These are phyloP conservation scores for Brenthis ino DNA, from an alignment of 2,888 invertebrate genomes.

Conservation along the genomic window DNA sequence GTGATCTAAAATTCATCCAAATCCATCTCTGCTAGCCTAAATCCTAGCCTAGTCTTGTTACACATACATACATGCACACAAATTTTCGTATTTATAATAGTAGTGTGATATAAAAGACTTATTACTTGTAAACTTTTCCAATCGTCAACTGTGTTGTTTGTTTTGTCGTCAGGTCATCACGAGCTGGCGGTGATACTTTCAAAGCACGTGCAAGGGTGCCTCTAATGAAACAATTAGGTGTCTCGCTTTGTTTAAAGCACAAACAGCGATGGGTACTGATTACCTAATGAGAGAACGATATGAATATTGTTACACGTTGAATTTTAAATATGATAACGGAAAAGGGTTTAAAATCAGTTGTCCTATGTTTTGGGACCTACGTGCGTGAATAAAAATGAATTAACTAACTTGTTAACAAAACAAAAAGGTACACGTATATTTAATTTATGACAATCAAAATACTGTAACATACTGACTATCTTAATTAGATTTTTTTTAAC, in stretches of 20 bases:
- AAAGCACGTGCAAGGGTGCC: slow-evolving; percentile 46
- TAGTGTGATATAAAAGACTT: not conserved
- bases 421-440: too few species aligned
- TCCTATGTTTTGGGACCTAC: too few species aligned
- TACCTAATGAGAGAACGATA: slow-evolving; percentile 33
- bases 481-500: too few species aligned
- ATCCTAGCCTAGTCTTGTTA: too few species aligned
- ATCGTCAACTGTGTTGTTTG: slow-evolving; percentile 12
- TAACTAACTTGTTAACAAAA: too few species aligned
- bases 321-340: not conserved
- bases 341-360: not conserved
- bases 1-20: too few species aligned
- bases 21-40: too few species aligned
- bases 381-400: too few species aligned
- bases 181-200: slow-evolving; percentile 42
- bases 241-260: slow-evolving; percentile 40
- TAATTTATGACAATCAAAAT: too few species aligned
- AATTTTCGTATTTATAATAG: not conserved
- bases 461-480: too few species aligned
- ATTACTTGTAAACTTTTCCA: slow-evolving; percentile 3
- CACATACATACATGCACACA: too few species aligned
- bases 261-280: slow-evolving; percentile 31
- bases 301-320: slow-evolving; percentile 15
- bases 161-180: slow-evolving; percentile 40
- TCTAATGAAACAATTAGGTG: slow-evolving; percentile 46